A percentile compares a stretch with the other conserved stretches of the same genome.
Evolutionary conservation across 2,888 invertebrate species (phyloP).

Genomic region (Erebia palarica): DNA sequence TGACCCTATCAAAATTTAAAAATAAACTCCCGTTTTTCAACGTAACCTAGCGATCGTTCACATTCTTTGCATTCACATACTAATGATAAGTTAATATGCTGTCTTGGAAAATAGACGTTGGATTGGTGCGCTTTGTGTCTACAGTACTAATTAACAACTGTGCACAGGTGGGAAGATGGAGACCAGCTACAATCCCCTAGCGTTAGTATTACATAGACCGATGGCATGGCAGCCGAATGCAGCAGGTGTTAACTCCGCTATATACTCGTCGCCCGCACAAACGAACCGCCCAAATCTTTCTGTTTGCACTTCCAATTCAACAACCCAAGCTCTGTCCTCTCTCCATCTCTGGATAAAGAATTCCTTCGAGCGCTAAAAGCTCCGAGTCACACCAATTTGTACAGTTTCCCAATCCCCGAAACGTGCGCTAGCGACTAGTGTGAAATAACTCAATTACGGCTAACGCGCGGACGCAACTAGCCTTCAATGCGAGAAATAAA

Average conservation of each 20-base stretch:
- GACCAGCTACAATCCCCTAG: constrained; percentile 53
- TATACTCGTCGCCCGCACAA: constrained; percentile 60
- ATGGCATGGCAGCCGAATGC: constrained; percentile 62
- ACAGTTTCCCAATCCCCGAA: constrained; percentile 38
- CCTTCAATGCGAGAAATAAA: constrained; percentile 72
- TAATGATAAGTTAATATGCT: constrained; percentile 29
- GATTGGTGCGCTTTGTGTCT: constrained; percentile 47
- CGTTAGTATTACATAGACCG: constrained; percentile 56
- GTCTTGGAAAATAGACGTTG: constrained; percentile 26
- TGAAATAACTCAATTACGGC: constrained; percentile 72
- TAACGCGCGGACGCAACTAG: constrained; percentile 53
- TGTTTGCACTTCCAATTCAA: constrained; percentile 69
- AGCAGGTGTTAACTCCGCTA: constrained; percentile 74
- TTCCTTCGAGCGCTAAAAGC: constrained; percentile 67
- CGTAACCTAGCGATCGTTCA: neutral
- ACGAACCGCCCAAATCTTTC: constrained; percentile 75
- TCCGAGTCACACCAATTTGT: constrained; percentile 60
- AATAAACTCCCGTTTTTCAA: constrained; percentile 12
- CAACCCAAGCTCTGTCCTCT: constrained; percentile 49
- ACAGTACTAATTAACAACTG: constrained; percentile 53
- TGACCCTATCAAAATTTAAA: constrained; percentile 26
- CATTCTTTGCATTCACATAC: constrained; percentile 21
- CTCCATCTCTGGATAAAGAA: constrained; percentile 59
- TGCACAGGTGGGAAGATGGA: constrained; percentile 61
- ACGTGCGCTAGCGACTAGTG: constrained; percentile 44